Evolutionary conservation across 2,113 vertebrate species (phyloP).

Genomic region (Psephotus haematonotus): DNA sequence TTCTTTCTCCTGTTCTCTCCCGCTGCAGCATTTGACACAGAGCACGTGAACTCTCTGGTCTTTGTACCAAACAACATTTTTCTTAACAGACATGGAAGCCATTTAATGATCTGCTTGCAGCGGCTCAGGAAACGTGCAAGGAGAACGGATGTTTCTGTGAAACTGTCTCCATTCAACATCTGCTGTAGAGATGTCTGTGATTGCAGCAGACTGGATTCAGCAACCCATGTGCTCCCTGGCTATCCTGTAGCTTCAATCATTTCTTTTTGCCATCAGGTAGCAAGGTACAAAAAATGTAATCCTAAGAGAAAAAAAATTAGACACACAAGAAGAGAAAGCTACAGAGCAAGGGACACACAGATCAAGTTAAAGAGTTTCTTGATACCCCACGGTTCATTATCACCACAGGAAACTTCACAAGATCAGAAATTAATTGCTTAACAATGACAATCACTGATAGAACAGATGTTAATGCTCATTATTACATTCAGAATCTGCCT

Average conservation of each 20-base stretch:
- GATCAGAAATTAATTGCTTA: slow-evolving; percentile 28
- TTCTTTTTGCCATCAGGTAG: background rate
- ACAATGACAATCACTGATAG: background rate
- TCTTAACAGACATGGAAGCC: background rate
- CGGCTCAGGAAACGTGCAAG: background rate
- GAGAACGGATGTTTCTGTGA: background rate
- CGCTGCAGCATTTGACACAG: background rate
- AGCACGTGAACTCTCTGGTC: background rate
- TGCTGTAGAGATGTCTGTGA: background rate
- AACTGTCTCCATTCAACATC: background rate
- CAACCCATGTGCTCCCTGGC: background rate
- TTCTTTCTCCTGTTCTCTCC: background rate
- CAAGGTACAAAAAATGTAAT: background rate
- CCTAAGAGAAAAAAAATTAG: background rate
- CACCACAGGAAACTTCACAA: background rate
- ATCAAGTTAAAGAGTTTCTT: background rate
- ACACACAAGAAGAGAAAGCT: background rate
- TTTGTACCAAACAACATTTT: background rate
- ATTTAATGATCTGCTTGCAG: background rate
- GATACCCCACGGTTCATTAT: background rate
- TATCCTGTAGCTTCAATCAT: background rate
- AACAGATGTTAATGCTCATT: slow-evolving; percentile 6
- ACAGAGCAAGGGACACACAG: background rate
- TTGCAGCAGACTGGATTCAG: background rate
- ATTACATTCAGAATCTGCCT: background rate